Evolutionary conservation across 2,888 invertebrate genomes (phyloP).

Genomic region (Hydrotaea cyrtoneurina): DNA sequence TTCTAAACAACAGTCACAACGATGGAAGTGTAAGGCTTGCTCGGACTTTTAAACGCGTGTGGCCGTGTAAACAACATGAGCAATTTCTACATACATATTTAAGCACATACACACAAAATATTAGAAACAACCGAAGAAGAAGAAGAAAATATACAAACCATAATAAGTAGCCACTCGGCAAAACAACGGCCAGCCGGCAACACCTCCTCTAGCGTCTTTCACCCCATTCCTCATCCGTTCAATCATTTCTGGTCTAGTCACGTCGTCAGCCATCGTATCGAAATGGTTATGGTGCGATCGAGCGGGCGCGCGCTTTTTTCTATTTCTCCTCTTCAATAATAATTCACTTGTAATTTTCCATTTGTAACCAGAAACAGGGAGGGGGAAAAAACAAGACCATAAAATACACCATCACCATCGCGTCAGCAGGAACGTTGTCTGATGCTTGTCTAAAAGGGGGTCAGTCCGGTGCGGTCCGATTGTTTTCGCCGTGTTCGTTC

Average conservation of each 20-base stretch:
- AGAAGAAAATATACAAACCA: too few species aligned
- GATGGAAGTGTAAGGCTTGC: not conserved
- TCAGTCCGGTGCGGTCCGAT: too few species aligned
- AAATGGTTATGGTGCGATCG: constrained; percentile 12
- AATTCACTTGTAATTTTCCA: constrained; percentile 56
- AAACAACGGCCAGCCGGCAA: not conserved
- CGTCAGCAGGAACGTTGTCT: not conserved
- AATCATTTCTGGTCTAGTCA: constrained; percentile 24
- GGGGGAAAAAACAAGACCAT: not conserved
- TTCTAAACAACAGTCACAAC: not conserved
- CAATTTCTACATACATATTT: not conserved
- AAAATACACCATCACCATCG: not conserved
- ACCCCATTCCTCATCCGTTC: not conserved
- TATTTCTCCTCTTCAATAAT: constrained; percentile 3
- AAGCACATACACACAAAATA: not conserved
- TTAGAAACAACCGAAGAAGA: not conserved
- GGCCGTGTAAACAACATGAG: constrained; percentile 9
- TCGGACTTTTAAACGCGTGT: not conserved
- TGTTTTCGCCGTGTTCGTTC: not conserved
- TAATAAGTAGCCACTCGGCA: constrained; percentile 9
- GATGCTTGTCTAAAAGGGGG: not conserved
- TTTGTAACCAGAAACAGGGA: not conserved
- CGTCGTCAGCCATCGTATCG: constrained; percentile 42
- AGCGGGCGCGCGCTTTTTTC: constrained; percentile 9
- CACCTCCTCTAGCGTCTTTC: not conserved